Percentiles rank a stretch among this genome's conserved stretches.
phyloP scores from a whole-genome alignment of 2,888 invertebrate genomes.

The Agriotes lineatus region DNA sequence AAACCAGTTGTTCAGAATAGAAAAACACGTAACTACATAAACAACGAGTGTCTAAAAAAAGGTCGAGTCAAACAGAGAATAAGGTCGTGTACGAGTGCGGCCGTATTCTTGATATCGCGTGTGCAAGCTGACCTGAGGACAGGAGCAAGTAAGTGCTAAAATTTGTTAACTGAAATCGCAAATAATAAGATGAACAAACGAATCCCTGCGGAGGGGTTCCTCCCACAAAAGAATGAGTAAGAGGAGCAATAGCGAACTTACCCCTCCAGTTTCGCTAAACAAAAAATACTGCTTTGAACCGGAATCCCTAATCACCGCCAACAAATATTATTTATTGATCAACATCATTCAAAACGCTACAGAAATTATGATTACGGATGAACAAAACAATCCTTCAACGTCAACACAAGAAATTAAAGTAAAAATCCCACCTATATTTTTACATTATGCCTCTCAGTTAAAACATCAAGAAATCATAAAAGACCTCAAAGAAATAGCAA shows the following conservation, averaged over 20 bases:
- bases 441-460: conserved; percentile 1
- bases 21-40: too few species aligned
- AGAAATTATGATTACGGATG: neutral
- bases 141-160: too few species aligned
- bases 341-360: neutral
- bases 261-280: neutral
- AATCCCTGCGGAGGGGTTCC: neutral
- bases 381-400: neutral
- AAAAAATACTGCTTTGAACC: neutral
- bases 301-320: neutral
- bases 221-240: neutral
- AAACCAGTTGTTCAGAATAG: too few species aligned
- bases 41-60: too few species aligned
- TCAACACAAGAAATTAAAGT: neutral
- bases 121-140: too few species aligned
- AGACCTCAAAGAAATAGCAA: conserved; percentile 4
- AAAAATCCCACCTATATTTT: conserved; percentile 11
- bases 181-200: too few species aligned
- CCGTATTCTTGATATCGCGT: too few species aligned
- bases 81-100: too few species aligned
- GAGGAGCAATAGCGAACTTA: neutral
- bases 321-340: neutral
- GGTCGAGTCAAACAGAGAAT: too few species aligned
- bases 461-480: conserved; percentile 10
- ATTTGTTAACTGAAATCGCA: too few species aligned